Base-by-base conservation (phyloP, 1,140 invertebrate genomes). In the Orchestia grillus region DNA sequence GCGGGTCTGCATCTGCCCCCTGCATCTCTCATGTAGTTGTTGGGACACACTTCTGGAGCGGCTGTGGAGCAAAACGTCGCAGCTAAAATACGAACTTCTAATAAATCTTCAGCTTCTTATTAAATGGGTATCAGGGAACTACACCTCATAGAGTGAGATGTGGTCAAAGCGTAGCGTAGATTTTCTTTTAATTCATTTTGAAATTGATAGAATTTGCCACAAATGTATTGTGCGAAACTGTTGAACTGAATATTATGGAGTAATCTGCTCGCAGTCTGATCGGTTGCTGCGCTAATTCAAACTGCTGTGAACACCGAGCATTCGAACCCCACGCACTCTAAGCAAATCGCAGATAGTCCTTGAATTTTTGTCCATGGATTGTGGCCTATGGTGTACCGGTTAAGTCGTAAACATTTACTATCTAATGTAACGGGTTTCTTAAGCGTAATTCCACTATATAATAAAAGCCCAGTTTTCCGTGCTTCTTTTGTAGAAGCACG, bases 41-140 rank as follows among this genome's bases (percentile, higher is more conserved):
- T 96, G 62, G 96, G 96, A 42, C 96, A 96, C 44, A 95, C 95
- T 23, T 96, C 96, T 0, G 96, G 45, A 19, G 47, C 91, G 43
- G 53, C 96, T 96, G 96, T 4, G 44, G 43, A 96, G 44, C 3
- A 40, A 0, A 95, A 57, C 3, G 11, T 42, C 4, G 88, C 36
- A 44, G 88, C 42, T 90, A 43, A 41, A 44, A 90, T 4, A 90
- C 42, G 41, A 15, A n/a, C 42, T 77, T 77, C 28, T 77, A 36
- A 77, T 28, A 3, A 77, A 15, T 3, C 11, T 77, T 77, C 28
- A 77, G 28, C 36, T 36, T 77, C 36, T 36, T 77, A 28, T 19
- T 23, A 23, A 77, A 3, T 19, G 19, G 62, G 62, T 36, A 23
- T 23, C 19, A 1, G 11, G 11, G 11, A 28, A 77, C 28, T 77